phyloP scores from a whole-genome alignment of 2,113 vertebrate genomes.

The Fregata magnificens region DNA sequence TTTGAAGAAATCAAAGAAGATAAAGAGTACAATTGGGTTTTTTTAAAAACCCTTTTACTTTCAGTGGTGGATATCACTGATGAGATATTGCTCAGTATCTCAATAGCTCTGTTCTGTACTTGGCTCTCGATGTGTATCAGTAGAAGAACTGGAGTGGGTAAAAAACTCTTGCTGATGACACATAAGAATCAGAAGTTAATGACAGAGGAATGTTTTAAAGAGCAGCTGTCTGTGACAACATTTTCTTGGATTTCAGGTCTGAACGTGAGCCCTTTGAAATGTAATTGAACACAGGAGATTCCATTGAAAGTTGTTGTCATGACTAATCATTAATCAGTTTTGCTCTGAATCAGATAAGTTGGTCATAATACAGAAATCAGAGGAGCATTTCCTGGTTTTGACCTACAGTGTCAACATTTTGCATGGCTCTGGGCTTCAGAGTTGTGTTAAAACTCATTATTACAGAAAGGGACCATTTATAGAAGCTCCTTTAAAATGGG shows the following conservation, averaged over 20 bases:
- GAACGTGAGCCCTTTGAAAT: not conserved
- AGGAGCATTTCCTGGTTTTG: not conserved
- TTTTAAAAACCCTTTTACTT: not conserved
- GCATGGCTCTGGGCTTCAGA: not conserved
- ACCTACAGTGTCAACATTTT: not conserved
- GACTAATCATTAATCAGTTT: not conserved
- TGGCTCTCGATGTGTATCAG: rapidly evolving
- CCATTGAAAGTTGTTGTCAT: not conserved
- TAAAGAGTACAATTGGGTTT: not conserved
- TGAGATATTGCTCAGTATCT: not conserved
- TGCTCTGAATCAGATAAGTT: not conserved
- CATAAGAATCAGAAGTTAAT: not conserved
- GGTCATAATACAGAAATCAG: not conserved
- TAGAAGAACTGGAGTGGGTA: not conserved
- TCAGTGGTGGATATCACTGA: not conserved
- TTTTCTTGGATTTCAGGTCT: not conserved
- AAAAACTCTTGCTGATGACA: not conserved
- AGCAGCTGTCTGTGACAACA: not conserved
- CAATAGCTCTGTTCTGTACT: not conserved
- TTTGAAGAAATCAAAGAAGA: not conserved
- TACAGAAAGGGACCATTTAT: not conserved
- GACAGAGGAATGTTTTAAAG: not conserved
- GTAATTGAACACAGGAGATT: not conserved
- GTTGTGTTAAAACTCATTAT: not conserved
- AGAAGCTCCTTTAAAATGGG: not conserved